Base-by-base conservation (phyloP, 2,797 vertebrate genomes). In the Urosaurus nigricauda region DNA sequence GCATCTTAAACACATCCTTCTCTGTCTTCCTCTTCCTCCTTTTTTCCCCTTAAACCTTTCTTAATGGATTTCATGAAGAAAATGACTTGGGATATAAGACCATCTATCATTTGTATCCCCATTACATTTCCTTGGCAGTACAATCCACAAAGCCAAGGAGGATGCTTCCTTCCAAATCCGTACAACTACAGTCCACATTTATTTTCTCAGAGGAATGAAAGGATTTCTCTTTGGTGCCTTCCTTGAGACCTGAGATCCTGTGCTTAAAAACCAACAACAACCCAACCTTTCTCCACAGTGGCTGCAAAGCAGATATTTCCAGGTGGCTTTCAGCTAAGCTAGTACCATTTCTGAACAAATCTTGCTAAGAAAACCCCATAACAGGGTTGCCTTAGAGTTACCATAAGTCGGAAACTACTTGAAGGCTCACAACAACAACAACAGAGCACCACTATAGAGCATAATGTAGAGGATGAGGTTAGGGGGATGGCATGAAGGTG, bases 151-250 rank as follows among this genome's bases (percentile, higher is more conserved):
- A 73, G 47, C 71, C 32, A 53, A 56, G 32, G n/a, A 24, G 16
- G 26, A 65, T 9, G 32, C 3, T 85, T 65, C 32, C 35, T 56
- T 82, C 58, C 14, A 82, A 37, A 35, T 40, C 29, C 47, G 40
- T 3, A 65, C 16, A 40, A 77, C 74, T n/a, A 3, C 56, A 89
- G 63, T 19, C 75, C 8, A 58, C 12, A 35, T 43, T 51, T 86
- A 79, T 87, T 37, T 88, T 16, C 37, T 74, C 43, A 82, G 40
- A 81, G 32, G 40, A 86, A 86, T 56, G 7, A 86, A 12, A 29
- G 5, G 53, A 19, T 9, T 2, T 21, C 29, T 63, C 4, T 32
- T 21, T 32, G 35, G n/a, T 13, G 35, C 9, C 32, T 86, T 17
- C 16, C 32, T 86, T 17, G 5, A 13, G 56, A 56, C 58, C 47